Percentiles rank a stretch among this genome's conserved stretches.
Evolutionary conservation across 2,797 vertebrate genomes (phyloP).

Genomic region (Taenioides sp.): DNA sequence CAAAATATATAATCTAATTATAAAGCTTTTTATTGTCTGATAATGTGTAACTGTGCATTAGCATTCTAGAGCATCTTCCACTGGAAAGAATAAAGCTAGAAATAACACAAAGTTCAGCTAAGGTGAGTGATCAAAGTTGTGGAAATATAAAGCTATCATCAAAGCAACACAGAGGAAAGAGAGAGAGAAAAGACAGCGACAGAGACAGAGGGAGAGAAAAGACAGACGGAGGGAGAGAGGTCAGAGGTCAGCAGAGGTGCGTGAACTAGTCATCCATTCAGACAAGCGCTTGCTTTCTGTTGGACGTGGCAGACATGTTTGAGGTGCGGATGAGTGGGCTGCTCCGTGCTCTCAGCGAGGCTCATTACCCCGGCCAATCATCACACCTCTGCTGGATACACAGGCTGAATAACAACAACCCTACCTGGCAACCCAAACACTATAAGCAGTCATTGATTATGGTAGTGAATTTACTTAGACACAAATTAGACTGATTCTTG

Average conservation of each 20-base stretch:
- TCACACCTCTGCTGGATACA: constrained; percentile 54
- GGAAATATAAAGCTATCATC: constrained; percentile 26
- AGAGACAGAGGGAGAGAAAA: not conserved
- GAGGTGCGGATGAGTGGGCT: constrained; percentile 61
- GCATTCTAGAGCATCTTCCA: not conserved
- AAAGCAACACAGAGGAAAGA: constrained; percentile 34
- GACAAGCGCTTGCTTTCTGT: constrained; percentile 57
- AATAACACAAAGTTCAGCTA: constrained; percentile 20
- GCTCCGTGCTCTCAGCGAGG: constrained; percentile 61
- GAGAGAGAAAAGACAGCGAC: constrained; percentile 2
- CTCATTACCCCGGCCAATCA: constrained; percentile 68
- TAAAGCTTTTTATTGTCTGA: too few relatives aligned
- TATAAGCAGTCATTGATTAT: not conserved
- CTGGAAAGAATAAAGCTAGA: not conserved
- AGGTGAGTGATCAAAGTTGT: constrained; percentile 48
- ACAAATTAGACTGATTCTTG: too few relatives aligned
- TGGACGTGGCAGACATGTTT: constrained; percentile 60
- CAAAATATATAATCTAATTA: too few relatives aligned
- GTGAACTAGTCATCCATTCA: constrained; percentile 34
- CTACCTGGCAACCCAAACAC: constrained; percentile 1
- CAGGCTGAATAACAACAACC: constrained; percentile 44
- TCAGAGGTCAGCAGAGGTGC: constrained; percentile 29
- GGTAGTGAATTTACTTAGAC: too few relatives aligned
- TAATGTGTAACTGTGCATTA: too few relatives aligned
- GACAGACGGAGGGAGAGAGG: constrained; percentile 1